A percentile compares a stretch with the other conserved stretches of the same genome.
These are phyloP conservation scores for Ochotona princeps DNA, from an alignment of 2,113 vertebrate genomes.

Conservation along the genomic window DNA sequence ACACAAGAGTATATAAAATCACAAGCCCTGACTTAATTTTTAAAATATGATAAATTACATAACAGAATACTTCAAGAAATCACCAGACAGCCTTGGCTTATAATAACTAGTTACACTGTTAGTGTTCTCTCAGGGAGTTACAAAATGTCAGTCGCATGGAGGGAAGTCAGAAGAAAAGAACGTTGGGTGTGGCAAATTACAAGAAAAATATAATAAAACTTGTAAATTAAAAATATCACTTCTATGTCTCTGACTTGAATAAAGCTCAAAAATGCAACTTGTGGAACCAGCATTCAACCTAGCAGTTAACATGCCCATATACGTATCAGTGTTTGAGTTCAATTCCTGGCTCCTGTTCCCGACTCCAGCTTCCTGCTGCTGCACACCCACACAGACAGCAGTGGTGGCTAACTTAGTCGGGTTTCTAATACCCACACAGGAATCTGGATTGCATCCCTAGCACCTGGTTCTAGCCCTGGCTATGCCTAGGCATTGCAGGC, in stretches of 20 bases:
- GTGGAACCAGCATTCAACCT: too few relatives aligned
- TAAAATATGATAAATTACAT: neutral
- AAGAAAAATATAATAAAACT: neutral
- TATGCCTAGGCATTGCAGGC: too few relatives aligned
- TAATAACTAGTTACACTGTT: conserved; percentile 8
- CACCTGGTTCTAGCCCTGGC: too few relatives aligned
- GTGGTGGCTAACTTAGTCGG: too few relatives aligned
- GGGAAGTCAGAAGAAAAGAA: conserved; percentile 21
- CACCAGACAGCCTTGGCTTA: neutral
- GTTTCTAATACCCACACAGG: too few relatives aligned
- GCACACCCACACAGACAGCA: too few relatives aligned
- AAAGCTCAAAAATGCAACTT: neutral
- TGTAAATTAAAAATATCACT: neutral
- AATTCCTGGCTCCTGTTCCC: too few relatives aligned
- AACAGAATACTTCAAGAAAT: neutral
- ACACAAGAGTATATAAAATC: neutral
- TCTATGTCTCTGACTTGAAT: neutral
- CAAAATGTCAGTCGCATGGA: neutral
- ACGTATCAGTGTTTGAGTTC: too few relatives aligned
- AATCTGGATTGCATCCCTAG: too few relatives aligned
- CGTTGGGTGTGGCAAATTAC: neutral
- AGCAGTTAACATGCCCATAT: too few relatives aligned
- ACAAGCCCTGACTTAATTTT: neutral
- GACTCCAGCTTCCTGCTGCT: too few relatives aligned
- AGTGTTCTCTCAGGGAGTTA: neutral